Evolutionary conservation across 2,797 vertebrate genomes (phyloP).

Genomic region (Lates japonicus): DNA sequence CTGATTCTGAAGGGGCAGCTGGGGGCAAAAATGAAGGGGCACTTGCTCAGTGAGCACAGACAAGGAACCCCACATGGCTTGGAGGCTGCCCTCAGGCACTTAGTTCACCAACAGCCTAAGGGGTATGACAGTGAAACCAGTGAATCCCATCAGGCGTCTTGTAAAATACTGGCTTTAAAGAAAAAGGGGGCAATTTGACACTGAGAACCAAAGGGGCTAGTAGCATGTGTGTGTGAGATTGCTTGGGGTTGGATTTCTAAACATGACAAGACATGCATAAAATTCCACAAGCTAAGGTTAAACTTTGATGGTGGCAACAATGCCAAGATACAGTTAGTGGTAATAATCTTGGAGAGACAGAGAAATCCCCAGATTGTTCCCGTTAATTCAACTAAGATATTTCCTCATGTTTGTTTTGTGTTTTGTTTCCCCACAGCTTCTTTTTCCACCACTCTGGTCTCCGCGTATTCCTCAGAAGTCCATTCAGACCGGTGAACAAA

Average conservation of each 20-base stretch:
- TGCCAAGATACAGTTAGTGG: not conserved
- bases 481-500: not conserved
- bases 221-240: conserved; percentile 1
- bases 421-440: not conserved
- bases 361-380: not conserved
- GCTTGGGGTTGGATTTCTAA: not conserved
- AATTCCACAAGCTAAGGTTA: not conserved
- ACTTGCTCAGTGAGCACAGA: not conserved
- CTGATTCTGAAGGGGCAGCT: not conserved
- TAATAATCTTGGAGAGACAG: not conserved
- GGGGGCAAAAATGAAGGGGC: not conserved
- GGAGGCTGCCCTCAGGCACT: not conserved
- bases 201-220: not conserved
- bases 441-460: not conserved
- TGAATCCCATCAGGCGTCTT: not conserved
- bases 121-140: not conserved
- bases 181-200: not conserved
- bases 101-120: not conserved
- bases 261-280: conserved; percentile 43
- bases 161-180: not conserved
- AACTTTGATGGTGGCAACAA: not conserved
- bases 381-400: not conserved
- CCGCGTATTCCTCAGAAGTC: not conserved
- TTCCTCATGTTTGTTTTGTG: not conserved
- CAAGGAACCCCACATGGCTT: not conserved